A percentile compares a stretch with the other conserved stretches of the same genome.
Conservation (phyloP, 2,113 vertebrate species). For the Entomyzon cyanotis region DNA sequence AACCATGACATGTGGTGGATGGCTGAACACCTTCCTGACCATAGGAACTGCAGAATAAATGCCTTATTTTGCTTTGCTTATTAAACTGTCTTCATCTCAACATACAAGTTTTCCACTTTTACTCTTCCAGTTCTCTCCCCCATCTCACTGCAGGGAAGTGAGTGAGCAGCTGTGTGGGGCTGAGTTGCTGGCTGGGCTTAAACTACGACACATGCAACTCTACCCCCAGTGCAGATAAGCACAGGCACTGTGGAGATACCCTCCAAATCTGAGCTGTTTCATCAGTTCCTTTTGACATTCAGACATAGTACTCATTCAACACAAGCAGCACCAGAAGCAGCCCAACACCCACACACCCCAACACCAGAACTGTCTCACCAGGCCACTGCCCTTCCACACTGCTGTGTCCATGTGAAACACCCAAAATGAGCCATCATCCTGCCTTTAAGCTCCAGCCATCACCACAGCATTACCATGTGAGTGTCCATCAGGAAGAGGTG, state of each 20-base stretch:
- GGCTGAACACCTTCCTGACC: neutral
- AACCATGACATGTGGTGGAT: rapidly evolving
- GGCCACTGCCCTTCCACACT: neutral
- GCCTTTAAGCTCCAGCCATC: neutral
- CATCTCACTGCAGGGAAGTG: neutral
- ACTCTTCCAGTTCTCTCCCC: neutral
- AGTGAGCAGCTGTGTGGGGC: neutral
- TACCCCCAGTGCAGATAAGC: neutral
- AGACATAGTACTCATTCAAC: neutral
- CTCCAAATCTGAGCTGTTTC: neutral
- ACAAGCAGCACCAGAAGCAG: neutral
- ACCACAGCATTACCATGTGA: neutral
- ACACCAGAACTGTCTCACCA: neutral
- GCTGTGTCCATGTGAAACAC: rapidly evolving
- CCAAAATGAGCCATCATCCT: neutral
- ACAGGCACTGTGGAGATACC: neutral
- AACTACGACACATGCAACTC: neutral
- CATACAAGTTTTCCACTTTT: neutral
- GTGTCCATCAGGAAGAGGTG: neutral
- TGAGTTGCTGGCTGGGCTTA: neutral
- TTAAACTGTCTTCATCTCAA: neutral
- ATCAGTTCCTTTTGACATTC: neutral
- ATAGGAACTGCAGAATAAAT: neutral
- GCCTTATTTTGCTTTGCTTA: neutral
- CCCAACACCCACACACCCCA: neutral